Evolutionary conservation across 2,888 invertebrate genomes (phyloP), one percentile per base, ranked within the genome.

Genomic region (Hipparchia sbordonii): DNA sequence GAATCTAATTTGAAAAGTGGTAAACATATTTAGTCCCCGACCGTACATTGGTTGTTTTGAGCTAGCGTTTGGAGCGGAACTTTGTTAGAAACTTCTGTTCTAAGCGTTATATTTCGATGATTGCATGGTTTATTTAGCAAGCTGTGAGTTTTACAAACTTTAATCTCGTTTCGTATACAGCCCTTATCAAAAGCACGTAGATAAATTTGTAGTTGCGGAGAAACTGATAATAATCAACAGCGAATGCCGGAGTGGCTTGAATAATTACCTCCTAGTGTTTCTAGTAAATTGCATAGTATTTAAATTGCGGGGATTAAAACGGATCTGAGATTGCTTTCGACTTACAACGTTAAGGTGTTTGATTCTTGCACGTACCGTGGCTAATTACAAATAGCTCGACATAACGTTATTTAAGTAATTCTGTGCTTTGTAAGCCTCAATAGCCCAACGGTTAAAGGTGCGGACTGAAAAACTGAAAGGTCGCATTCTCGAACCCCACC

Each of bases 221-320:
- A 60, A 74, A 74, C 65, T 45, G 57, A 67, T 67, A 45, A 67
- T 72, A 56, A 48, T 61, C 39, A 67, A 60, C 12, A 56, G 54
- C 39, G 54, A 70, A 63, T 70, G 62, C 62, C 67, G 60, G 52
- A 59, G 70, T 51, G 23, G 61, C 48, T 73, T 71, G 71, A 57
- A 70, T 71, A 71, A 75, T 72, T 74, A 72, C 48, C 60, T 71
- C 13, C 56, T 63, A 69, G 70, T 57, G 72, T 68, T 74, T 48
- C 71, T 69, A 65, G 69, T 61, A 59, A 71, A 73, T 73, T 67
- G 68, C 69, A 66, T 70, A 71, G 68, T 73, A 73, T 73, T 75
- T 63, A 74, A 74, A 74, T 72, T 67, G 70, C 63, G n/a, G 46
- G 61, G 61, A 72, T 74, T 74, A 72, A 74, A 74, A 72, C 63